Percentiles rank a stretch among this genome's conserved stretches.
phyloP scores from a whole-genome alignment of 2,888 invertebrate genomes.

The Erebia aethiops region DNA sequence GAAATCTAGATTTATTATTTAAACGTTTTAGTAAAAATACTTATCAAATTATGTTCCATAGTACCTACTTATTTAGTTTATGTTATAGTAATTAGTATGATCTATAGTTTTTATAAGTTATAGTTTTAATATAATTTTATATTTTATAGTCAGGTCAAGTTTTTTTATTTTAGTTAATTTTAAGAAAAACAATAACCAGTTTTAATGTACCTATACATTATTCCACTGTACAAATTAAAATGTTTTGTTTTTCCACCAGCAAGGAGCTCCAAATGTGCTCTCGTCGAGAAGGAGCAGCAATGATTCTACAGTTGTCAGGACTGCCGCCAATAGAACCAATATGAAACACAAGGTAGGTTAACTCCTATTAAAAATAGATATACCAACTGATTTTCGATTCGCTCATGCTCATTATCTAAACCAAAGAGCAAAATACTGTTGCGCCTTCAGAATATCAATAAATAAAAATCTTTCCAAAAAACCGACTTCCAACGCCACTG shows the following conservation, averaged over 20 bases:
- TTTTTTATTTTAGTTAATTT: too few species aligned
- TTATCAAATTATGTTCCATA: background rate
- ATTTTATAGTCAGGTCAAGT: background rate
- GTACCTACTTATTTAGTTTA: background rate
- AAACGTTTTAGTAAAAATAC: constrained; percentile 1
- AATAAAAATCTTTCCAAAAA: too few species aligned
- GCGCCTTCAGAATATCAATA: too few species aligned
- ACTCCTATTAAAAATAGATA: too few species aligned
- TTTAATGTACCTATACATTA: background rate
- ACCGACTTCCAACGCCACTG: too few species aligned
- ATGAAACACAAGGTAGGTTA: constrained; percentile 76
- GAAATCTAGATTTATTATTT: constrained; percentile 4
- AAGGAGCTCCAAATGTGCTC: constrained; percentile 88
- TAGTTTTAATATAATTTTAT: background rate
- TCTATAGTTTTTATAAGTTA: background rate
- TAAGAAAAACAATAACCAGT: background rate
- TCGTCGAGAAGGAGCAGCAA: constrained; percentile 93
- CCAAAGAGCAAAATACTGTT: too few species aligned
- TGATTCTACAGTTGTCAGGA: constrained; percentile 87
- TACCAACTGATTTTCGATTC: too few species aligned
- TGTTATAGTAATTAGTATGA: background rate
- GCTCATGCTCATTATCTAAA: too few species aligned
- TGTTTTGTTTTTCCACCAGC: constrained; percentile 48
- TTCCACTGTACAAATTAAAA: background rate
- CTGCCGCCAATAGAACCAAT: constrained; percentile 75